phyloP scores from a whole-genome alignment of 1,140 invertebrate species.

The Psilanteris sp. region DNA sequence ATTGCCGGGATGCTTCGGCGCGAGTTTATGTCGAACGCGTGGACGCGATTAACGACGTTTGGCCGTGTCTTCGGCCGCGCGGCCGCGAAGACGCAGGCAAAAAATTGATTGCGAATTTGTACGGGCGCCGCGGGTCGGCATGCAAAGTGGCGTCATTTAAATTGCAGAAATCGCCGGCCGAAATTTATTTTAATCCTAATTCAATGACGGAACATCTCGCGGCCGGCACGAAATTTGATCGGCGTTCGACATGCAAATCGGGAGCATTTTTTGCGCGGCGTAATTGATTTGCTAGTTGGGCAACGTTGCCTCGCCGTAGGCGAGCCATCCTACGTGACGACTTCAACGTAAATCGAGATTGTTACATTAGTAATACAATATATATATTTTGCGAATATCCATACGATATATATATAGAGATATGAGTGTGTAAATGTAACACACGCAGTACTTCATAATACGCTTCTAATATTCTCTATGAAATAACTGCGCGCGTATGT shows the following conservation, averaged over 20 bases:
- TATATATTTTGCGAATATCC: too few species aligned
- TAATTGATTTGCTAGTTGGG: slow-evolving; percentile 19
- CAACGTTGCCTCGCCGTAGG: slow-evolving; percentile 20
- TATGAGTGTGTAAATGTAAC: too few species aligned
- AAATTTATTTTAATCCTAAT: slow-evolving; percentile 29
- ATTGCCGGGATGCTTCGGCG: slow-evolving; percentile 20
- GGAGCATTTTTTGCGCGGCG: slow-evolving; percentile 1
- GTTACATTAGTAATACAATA: too few species aligned
- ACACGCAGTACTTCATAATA: too few species aligned
- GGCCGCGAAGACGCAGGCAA: background rate
- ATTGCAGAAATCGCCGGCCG: slow-evolving; percentile 16
- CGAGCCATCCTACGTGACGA: slow-evolving; percentile 13
- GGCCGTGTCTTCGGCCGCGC: too few species aligned
- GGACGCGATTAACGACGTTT: too few species aligned
- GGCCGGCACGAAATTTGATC: background rate
- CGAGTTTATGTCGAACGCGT: slow-evolving; percentile 25
- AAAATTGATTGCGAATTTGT: slow-evolving; percentile 1
- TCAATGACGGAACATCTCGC: slow-evolving; percentile 8
- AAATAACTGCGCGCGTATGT: too few species aligned
- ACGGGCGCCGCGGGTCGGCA: background rate
- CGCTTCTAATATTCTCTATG: too few species aligned
- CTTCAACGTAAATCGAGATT: background rate
- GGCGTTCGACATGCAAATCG: slow-evolving; percentile 15
- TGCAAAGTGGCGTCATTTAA: slow-evolving; percentile 34
- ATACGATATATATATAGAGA: too few species aligned